These are phyloP conservation scores for Formica aserva DNA, from an alignment of 2,888 invertebrate species.

Conservation along the genomic window DNA sequence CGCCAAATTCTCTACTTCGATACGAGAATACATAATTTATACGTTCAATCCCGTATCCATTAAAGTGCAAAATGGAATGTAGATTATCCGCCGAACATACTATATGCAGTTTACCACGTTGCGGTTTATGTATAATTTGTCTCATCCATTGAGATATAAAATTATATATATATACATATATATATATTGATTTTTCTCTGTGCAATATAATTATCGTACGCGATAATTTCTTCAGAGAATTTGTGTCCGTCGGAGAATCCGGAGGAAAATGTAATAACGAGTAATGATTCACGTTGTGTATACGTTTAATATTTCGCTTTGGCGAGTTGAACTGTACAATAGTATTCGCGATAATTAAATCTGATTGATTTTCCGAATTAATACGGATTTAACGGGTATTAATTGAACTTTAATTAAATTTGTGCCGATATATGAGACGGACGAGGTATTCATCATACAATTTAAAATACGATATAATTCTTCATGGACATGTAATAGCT, in stretches of 20 bases:
- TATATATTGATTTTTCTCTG: background rate
- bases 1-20: conserved; percentile 47
- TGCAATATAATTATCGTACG: background rate
- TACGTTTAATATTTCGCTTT: conserved; percentile 51
- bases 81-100: background rate
- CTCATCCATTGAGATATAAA: conserved; percentile 56
- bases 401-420: conserved; percentile 70
- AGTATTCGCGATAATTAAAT: conserved; percentile 58
- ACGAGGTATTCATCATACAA: conserved; percentile 35
- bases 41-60: background rate
- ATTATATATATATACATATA: background rate
- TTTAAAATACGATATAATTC: conserved; percentile 53
- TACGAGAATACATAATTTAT: background rate
- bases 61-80: background rate
- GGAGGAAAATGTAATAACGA: conserved; percentile 47
- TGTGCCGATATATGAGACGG: conserved; percentile 36
- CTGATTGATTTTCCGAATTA: conserved; percentile 71
- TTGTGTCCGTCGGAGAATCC: background rate
- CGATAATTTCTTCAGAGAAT: conserved; percentile 34
- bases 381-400: conserved; percentile 66
- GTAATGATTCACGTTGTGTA: conserved; percentile 44
- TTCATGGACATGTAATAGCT: conserved; percentile 42
- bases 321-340: conserved; percentile 37
- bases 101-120: conserved; percentile 45
- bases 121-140: conserved; percentile 52